Percentiles rank a stretch among this genome's conserved stretches.
Evolutionary conservation across 1,140 invertebrate species (phyloP).

Genomic region (Drosophila rufa): DNA sequence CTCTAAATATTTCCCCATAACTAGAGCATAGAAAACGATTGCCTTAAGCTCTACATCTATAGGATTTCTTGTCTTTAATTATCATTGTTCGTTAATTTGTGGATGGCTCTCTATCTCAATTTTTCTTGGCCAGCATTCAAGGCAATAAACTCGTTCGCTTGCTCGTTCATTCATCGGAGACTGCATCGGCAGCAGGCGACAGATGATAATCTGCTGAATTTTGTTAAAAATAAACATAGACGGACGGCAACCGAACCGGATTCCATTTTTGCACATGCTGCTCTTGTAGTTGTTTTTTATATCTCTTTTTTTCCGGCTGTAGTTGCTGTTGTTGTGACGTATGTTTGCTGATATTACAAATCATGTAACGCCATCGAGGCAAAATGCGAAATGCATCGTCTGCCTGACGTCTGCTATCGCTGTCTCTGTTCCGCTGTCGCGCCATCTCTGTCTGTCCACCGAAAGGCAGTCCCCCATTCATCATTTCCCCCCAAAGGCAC

Average conservation of each 20-base stretch:
- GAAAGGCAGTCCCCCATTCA: constrained; percentile 58
- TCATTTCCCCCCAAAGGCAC: constrained; percentile 48
- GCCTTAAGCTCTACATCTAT: neutral
- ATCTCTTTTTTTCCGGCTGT: neutral
- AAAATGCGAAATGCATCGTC: constrained; percentile 42
- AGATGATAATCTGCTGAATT: constrained; percentile 77
- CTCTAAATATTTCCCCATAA: neutral
- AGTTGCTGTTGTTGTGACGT: constrained; percentile 44
- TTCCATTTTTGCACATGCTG: constrained; percentile 57
- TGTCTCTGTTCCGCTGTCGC: constrained; percentile 10
- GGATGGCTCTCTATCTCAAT: neutral
- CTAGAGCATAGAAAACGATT: neutral
- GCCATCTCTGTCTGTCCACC: constrained; percentile 25
- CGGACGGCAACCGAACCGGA: constrained; percentile 60
- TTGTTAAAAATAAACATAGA: constrained; percentile 76
- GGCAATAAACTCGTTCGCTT: constrained; percentile 62
- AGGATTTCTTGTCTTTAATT: neutral
- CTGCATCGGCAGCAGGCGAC: constrained; percentile 45
- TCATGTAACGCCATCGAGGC: constrained; percentile 74
- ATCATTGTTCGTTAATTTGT: constrained; percentile 16
- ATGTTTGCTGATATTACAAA: constrained; percentile 80
- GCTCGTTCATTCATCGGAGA: constrained; percentile 52
- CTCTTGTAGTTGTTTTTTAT: constrained; percentile 3
- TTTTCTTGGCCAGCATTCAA: constrained; percentile 59
- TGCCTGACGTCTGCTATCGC: constrained; percentile 70